Evolutionary conservation across 1,140 invertebrate species (phyloP).

Genomic region (Drosophila orosa): DNA sequence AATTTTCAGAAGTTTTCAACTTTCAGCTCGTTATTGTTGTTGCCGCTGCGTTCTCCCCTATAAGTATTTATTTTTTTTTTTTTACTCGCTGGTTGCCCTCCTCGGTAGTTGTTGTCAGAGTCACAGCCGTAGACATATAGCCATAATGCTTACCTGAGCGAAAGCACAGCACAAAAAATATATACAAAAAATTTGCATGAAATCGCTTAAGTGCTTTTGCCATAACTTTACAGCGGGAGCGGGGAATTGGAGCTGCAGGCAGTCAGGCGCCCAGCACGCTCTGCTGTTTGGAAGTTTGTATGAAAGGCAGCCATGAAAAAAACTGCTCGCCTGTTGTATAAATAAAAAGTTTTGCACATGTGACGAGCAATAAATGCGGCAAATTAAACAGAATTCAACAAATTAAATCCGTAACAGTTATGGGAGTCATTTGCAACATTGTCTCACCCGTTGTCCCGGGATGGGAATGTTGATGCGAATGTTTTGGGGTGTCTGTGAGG

Average conservation of each 20-base stretch:
- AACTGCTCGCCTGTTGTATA: slow-evolving; percentile 34
- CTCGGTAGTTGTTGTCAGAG: slow-evolving; percentile 47
- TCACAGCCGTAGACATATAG: slow-evolving; percentile 66
- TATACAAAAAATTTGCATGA: slow-evolving; percentile 68
- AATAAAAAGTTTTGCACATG: slow-evolving; percentile 51
- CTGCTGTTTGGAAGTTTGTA: slow-evolving; percentile 35
- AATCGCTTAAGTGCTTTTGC: slow-evolving; percentile 78
- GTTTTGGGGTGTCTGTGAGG: slow-evolving; percentile 7
- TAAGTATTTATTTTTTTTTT: slow-evolving; percentile 41
- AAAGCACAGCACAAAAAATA: slow-evolving; percentile 50
- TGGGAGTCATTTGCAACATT: slow-evolving; percentile 21
- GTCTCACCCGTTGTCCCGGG: slow-evolving; percentile 8
- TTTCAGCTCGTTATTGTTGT: slow-evolving; percentile 47
- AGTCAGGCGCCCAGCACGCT: slow-evolving; percentile 3
- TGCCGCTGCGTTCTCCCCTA: slow-evolving; percentile 1
- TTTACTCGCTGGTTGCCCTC: slow-evolving; percentile 26
- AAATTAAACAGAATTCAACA: slow-evolving; percentile 74
- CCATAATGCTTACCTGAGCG: slow-evolving; percentile 79
- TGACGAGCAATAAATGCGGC: slow-evolving; percentile 63
- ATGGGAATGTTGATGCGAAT: neutral
- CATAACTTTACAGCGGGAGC: slow-evolving; percentile 54
- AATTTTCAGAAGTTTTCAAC: slow-evolving; percentile 52
- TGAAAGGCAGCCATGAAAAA: slow-evolving; percentile 36
- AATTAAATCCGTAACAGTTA: slow-evolving; percentile 55
- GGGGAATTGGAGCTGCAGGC: slow-evolving; percentile 10